phyloP scores from a whole-genome alignment of 2,797 vertebrate species.

The Malacoraja senta region DNA sequence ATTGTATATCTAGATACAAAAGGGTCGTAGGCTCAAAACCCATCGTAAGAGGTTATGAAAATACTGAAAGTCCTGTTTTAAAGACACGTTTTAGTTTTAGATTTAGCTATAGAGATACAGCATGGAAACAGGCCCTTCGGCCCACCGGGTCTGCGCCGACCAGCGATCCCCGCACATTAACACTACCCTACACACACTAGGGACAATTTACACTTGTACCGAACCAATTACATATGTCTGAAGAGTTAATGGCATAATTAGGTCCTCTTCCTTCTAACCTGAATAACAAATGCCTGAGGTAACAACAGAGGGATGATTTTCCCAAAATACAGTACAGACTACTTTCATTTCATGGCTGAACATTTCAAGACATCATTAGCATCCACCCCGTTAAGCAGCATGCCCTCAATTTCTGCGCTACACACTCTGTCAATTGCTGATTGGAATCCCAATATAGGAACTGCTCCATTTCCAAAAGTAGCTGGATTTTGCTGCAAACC shows the following conservation, averaged over 20 bases:
- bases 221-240: not conserved
- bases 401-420: not conserved
- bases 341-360: not conserved
- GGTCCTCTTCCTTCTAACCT: not conserved
- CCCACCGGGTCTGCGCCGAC: too few species aligned
- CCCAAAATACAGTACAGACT: not conserved
- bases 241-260: not conserved
- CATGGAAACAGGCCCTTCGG: too few species aligned
- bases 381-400: not conserved
- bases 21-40: not conserved
- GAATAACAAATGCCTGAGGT: not conserved
- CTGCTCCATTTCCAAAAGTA: not conserved
- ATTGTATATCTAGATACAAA: not conserved
- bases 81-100: not conserved
- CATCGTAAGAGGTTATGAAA: not conserved
- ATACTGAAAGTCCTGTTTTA: not conserved
- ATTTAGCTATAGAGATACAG: too few species aligned
- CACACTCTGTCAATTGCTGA: not conserved
- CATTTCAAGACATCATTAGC: not conserved
- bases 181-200: too few species aligned
- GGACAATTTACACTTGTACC: too few species aligned
- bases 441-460: not conserved
- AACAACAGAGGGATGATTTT: not conserved
- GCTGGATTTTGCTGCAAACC: not conserved
- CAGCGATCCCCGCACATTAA: too few species aligned